phyloP scores from a whole-genome alignment of 2,113 vertebrate species.

The Corvus hawaiiensis region DNA sequence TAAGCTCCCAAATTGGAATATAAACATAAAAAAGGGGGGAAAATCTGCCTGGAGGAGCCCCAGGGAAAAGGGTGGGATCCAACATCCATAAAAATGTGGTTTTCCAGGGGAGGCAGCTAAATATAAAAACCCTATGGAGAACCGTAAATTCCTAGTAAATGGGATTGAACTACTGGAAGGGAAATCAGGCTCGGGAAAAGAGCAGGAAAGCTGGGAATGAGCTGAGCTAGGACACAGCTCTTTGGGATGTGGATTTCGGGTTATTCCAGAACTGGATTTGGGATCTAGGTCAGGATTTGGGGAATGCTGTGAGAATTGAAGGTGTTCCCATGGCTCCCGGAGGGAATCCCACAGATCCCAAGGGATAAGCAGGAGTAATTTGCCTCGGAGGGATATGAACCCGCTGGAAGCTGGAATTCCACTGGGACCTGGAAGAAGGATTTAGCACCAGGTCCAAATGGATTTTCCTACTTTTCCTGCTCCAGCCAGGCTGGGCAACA shows the following conservation, averaged over 20 bases:
- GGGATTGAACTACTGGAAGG: constrained; percentile 48
- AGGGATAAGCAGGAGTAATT: background rate
- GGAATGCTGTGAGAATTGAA: background rate
- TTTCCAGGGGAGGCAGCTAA: constrained; percentile 65
- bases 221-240: background rate
- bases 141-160: constrained; percentile 64
- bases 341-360: background rate
- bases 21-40: background rate
- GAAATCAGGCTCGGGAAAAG: constrained; percentile 11
- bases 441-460: background rate
- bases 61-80: constrained; percentile 39
- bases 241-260: constrained; percentile 10
- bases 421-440: background rate
- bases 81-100: constrained; percentile 68
- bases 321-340: accelerated
- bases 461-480: background rate
- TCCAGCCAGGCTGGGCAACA: too few species aligned
- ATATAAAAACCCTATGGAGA: constrained; percentile 63
- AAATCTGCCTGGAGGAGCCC: constrained; percentile 14
- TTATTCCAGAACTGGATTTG: background rate
- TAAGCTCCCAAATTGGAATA: background rate
- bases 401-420: background rate
- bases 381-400: accelerated
- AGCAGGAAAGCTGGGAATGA: background rate
- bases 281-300: background rate